Conservation (phyloP, 2,113 vertebrate species). For the Notothenia rossii region DNA sequence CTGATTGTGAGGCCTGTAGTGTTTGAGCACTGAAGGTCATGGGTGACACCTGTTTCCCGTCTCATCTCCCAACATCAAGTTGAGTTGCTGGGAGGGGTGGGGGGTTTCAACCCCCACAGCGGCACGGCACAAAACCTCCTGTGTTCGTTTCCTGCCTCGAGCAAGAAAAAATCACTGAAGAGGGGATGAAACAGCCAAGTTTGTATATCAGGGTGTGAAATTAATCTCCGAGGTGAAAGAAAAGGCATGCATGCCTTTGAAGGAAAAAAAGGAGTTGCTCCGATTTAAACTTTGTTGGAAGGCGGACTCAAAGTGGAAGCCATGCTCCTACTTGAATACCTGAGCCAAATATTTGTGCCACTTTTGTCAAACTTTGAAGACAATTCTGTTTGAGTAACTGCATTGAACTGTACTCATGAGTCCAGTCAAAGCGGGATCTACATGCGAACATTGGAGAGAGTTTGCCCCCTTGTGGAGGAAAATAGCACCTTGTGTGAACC, state of each 20-base stretch:
- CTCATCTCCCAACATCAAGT: conserved; percentile 80
- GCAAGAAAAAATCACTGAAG: conserved; percentile 28
- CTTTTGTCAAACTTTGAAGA: conserved; percentile 30
- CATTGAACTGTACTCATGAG: neutral
- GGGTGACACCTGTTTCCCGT: conserved; percentile 85
- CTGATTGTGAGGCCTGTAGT: conserved; percentile 58
- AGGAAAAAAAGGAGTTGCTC: conserved; percentile 17
- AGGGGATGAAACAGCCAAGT: conserved; percentile 53
- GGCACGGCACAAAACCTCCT: conserved; percentile 71
- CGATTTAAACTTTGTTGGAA: conserved; percentile 41
- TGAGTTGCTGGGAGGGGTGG: conserved; percentile 42
- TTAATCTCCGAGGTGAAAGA: conserved; percentile 67
- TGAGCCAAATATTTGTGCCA: conserved; percentile 32
- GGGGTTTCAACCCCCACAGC: conserved; percentile 48
- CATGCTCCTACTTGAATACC: conserved; percentile 4
- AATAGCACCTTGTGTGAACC: neutral
- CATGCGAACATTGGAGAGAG: conserved; percentile 60
- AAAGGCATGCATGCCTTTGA: conserved; percentile 47
- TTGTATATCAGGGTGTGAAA: conserved; percentile 65
- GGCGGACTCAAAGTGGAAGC: conserved; percentile 10
- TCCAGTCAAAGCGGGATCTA: neutral
- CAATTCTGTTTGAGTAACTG: conserved; percentile 19
- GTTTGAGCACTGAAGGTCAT: conserved; percentile 79
- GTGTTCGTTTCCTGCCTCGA: conserved; percentile 72
- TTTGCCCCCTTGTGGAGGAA: conserved; percentile 81